Percentiles rank a stretch among this genome's conserved stretches.
These are phyloP conservation scores for Thalassoma bifasciatum DNA, from an alignment of 2,113 vertebrate genomes.

Conservation along the genomic window DNA sequence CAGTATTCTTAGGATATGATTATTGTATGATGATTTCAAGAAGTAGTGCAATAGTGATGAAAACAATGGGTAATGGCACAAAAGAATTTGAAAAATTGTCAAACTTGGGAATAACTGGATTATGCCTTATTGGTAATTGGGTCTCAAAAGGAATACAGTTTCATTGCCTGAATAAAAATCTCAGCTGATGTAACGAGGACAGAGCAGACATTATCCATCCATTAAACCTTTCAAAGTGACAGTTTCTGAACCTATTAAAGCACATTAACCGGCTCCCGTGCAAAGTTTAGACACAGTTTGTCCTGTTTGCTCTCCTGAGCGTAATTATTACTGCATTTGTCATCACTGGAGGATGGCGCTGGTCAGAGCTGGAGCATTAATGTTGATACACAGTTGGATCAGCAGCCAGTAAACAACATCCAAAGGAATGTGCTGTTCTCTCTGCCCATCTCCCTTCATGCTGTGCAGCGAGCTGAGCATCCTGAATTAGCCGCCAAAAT, in stretches of 20 bases:
- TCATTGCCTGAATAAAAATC: too few relatives aligned
- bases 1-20: too few relatives aligned
- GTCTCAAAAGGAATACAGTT: too few relatives aligned
- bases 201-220: neutral
- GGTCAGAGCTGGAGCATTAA: neutral
- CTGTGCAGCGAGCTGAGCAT: neutral
- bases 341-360: neutral
- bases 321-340: neutral
- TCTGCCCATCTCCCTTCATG: neutral
- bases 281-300: neutral
- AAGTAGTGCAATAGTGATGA: too few relatives aligned
- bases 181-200: too few relatives aligned
- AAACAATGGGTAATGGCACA: too few relatives aligned
- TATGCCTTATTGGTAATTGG: too few relatives aligned
- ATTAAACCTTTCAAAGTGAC: slow-evolving; percentile 10
- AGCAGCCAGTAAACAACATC: neutral
- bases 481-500: too few relatives aligned
- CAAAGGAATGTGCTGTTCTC: neutral
- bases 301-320: slow-evolving; percentile 2
- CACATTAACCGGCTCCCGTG: neutral
- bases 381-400: neutral
- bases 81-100: too few relatives aligned
- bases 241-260: neutral
- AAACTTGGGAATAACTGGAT: too few relatives aligned
- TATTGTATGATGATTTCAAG: too few relatives aligned